Percentiles rank a stretch among this genome's conserved stretches.
These are phyloP conservation scores for Eidolon dupreanum DNA, from an alignment of 2,797 vertebrate species.

Conservation along the genomic window DNA sequence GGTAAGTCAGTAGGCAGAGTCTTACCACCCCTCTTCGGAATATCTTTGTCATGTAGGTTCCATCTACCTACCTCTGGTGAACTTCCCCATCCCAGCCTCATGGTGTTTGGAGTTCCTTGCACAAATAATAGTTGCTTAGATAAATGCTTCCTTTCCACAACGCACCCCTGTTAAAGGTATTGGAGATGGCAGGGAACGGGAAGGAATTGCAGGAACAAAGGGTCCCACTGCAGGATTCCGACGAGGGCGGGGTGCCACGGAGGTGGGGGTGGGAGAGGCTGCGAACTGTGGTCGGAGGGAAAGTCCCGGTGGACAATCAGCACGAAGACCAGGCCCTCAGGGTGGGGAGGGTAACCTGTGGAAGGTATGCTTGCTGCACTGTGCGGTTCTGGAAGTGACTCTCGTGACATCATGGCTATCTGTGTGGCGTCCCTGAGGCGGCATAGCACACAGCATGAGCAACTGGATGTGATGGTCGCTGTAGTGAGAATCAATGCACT, in stretches of 20 bases:
- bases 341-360: not conserved
- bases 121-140: not conserved
- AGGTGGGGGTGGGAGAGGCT: not conserved
- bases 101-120: not conserved
- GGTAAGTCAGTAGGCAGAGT: not conserved
- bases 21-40: not conserved
- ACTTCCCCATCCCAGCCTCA: not conserved
- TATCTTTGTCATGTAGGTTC: not conserved
- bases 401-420: rapidly evolving
- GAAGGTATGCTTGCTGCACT: not conserved
- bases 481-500: not conserved
- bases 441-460: not conserved
- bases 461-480: not conserved
- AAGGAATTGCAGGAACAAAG: not conserved
- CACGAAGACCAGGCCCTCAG: not conserved
- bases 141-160: not conserved
- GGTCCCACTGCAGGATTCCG: not conserved
- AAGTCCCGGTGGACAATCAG: not conserved
- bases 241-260: not conserved
- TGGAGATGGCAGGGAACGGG: not conserved
- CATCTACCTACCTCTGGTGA: not conserved
- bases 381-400: not conserved
- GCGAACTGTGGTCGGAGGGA: not conserved
- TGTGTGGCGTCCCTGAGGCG: not conserved
- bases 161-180: rapidly evolving